Conservation (phyloP, 2,113 vertebrate species). For the Hippocampus comes region DNA sequence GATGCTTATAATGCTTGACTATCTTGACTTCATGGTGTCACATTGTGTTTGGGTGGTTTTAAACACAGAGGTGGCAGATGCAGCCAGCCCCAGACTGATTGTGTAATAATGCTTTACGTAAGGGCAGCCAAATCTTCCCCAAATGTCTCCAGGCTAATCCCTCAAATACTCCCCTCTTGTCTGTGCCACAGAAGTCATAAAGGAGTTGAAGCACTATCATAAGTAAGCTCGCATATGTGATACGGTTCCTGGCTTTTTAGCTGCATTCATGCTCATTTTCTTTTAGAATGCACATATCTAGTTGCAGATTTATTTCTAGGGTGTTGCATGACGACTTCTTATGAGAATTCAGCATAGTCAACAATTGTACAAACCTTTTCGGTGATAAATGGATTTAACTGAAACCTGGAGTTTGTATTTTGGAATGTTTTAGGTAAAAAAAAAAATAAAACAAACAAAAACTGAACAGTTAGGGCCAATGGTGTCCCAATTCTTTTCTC, state of each 20-base stretch:
- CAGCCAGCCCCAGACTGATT: conserved; percentile 55
- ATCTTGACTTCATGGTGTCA: conserved; percentile 25
- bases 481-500: too few species aligned
- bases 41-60: neutral
- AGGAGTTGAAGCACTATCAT: neutral
- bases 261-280: conserved; percentile 38
- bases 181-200: conserved; percentile 1
- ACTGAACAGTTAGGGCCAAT: neutral
- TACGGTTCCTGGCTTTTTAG: neutral
- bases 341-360: neutral
- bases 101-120: conserved; percentile 59
- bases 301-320: conserved; percentile 24
- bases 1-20: conserved; percentile 6
- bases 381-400: neutral
- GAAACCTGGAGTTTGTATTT: neutral
- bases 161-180: conserved; percentile 17
- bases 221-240: too few species aligned
- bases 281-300: conserved; percentile 34
- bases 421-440: neutral
- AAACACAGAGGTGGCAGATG: conserved; percentile 38
- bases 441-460: too few species aligned
- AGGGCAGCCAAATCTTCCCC: conserved; percentile 36
- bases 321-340: neutral
- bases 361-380: neutral
- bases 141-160: conserved; percentile 50